Conservation (phyloP, 1,140 invertebrate species). For the Paraescarpia echinospica region DNA sequence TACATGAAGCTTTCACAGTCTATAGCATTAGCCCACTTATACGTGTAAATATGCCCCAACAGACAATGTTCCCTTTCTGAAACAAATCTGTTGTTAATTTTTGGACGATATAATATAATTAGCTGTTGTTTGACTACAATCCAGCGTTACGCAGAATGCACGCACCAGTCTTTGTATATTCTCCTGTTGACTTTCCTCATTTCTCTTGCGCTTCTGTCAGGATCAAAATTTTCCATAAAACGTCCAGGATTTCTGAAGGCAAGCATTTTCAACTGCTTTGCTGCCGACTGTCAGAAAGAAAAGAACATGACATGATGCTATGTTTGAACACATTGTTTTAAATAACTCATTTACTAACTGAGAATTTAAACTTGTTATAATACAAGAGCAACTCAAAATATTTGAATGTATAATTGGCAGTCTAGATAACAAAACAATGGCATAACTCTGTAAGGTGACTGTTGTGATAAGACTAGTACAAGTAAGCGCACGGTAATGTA, state of each 20-base stretch:
- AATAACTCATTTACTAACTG: background rate
- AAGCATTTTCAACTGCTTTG: slow-evolving; percentile 32
- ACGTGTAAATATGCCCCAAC: background rate
- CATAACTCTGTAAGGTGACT: too few relatives aligned
- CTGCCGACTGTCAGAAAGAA: slow-evolving; percentile 11
- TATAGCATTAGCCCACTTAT: background rate
- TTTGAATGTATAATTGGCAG: too few relatives aligned
- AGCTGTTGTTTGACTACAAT: background rate
- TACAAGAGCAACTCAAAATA: too few relatives aligned
- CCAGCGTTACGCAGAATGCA: background rate
- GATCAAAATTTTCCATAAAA: slow-evolving; percentile 57
- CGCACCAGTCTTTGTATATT: slow-evolving; percentile 50
- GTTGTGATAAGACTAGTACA: too few relatives aligned
- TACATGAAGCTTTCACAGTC: background rate
- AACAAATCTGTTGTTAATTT: background rate
- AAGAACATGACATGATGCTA: slow-evolving; percentile 1
- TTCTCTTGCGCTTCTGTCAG: slow-evolving; percentile 52
- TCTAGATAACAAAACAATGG: too few relatives aligned
- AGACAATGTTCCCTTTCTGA: background rate
- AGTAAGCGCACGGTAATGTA: too few relatives aligned
- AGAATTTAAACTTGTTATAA: too few relatives aligned
- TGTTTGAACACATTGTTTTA: background rate
- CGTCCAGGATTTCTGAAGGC: slow-evolving; percentile 51
- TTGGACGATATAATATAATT: too few relatives aligned
- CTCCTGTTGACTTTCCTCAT: slow-evolving; percentile 55